phyloP scores from a whole-genome alignment of 2,113 vertebrate species.

The Grus americana region DNA sequence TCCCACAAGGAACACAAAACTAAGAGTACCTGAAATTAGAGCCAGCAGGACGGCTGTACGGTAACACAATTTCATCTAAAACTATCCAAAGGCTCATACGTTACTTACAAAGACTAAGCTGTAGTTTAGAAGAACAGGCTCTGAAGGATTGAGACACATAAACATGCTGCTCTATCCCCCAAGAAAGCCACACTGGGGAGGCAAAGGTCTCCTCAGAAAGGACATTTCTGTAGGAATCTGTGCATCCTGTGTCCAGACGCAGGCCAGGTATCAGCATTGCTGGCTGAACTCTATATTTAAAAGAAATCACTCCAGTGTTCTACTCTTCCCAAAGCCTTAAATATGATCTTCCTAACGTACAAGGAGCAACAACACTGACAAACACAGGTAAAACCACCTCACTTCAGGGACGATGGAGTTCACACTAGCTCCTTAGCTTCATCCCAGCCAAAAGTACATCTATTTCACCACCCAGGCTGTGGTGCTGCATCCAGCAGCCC shows the following conservation, averaged over 20 bases:
- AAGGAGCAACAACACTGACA: not conserved
- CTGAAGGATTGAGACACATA: not conserved
- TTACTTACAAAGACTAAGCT: not conserved
- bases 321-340: not conserved
- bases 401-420: not conserved
- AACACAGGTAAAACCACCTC: not conserved
- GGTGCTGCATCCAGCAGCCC: not conserved
- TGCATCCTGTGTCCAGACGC: not conserved
- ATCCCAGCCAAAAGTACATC: not conserved
- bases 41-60: not conserved
- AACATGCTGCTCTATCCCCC: not conserved
- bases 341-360: not conserved
- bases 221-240: not conserved
- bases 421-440: not conserved
- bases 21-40: not conserved
- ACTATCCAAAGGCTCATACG: not conserved
- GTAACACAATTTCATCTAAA: not conserved
- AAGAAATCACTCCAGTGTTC: not conserved
- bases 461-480: fast-evolving
- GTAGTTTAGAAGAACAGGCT: not conserved
- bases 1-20: not conserved
- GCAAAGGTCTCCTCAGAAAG: not conserved
- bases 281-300: not conserved
- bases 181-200: not conserved
- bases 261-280: not conserved